Percentiles rank a stretch among this genome's conserved stretches.
Evolutionary conservation across 2,113 vertebrate genomes (phyloP).

Genomic region (Naja naja): DNA sequence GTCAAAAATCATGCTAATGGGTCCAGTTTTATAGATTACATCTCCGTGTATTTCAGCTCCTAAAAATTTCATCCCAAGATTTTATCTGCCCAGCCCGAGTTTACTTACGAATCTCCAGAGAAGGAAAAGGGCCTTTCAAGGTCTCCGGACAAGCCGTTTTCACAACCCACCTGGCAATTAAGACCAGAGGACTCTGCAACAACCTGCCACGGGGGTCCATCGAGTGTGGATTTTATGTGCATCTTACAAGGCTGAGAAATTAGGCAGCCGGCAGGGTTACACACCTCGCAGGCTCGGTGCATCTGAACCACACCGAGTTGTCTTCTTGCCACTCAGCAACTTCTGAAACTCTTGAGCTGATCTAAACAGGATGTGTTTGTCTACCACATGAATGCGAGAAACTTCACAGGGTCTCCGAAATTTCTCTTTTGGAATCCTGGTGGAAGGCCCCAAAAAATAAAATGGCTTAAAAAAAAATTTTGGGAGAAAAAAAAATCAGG

Average conservation of each 20-base stretch:
- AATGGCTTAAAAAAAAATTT: too few relatives aligned
- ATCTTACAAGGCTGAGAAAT: neutral
- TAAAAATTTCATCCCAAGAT: neutral
- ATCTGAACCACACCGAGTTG: neutral
- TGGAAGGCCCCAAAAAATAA: neutral
- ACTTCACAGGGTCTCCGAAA: neutral
- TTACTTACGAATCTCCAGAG: neutral
- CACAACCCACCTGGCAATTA: neutral
- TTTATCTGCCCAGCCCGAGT: neutral
- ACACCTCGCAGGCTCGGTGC: rapidly evolving
- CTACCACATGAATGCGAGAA: neutral
- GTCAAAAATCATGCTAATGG: neutral
- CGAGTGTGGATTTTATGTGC: neutral
- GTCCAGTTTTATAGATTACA: neutral
- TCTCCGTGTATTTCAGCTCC: neutral
- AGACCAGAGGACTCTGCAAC: neutral
- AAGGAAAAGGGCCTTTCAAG: neutral
- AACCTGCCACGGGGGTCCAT: neutral
- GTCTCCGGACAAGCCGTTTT: neutral
- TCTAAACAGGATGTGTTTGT: neutral
- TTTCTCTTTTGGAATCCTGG: neutral
- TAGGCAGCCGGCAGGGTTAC: neutral
- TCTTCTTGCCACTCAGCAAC: neutral
- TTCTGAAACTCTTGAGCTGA: neutral
- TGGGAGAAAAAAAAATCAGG: too few relatives aligned